These are phyloP conservation scores for Mantis religiosa DNA, from an alignment of 2,888 invertebrate genomes.

Conservation along the genomic window DNA sequence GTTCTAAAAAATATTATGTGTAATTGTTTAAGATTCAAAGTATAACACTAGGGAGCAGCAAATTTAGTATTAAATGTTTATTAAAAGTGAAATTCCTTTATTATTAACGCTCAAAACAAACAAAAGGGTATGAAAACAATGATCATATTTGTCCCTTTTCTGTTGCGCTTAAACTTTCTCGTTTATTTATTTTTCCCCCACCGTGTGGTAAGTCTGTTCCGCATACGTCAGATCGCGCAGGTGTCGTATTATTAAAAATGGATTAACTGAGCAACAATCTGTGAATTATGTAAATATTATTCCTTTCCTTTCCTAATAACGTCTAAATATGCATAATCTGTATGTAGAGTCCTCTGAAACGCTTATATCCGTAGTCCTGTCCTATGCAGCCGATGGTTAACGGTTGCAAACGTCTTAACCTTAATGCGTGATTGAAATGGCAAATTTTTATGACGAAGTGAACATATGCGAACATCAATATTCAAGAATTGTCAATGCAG, in stretches of 20 bases:
- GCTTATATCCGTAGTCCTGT: not conserved
- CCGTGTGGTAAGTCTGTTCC: not conserved
- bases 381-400: not conserved
- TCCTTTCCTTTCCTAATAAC: not conserved
- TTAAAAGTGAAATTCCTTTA: not conserved
- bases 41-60: not conserved
- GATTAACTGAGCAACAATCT: not conserved
- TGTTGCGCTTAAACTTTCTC: not conserved
- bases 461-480: slow-evolving; percentile 22
- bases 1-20: not conserved
- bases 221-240: not conserved
- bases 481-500: slow-evolving; percentile 18
- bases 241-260: not conserved
- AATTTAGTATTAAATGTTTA: not conserved
- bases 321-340: not conserved
- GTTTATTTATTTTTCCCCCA: not conserved
- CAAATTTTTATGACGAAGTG: slow-evolving; percentile 21
- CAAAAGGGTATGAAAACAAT: not conserved
- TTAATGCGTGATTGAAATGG: slow-evolving; percentile 1
- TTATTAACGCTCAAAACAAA: not conserved
- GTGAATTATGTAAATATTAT: not conserved
- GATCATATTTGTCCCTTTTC: not conserved
- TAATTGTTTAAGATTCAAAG: not conserved
- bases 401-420: not conserved
- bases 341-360: not conserved